Evolutionary conservation across 1,140 invertebrate species (phyloP), one percentile per base, ranked within the genome.

Genomic region (Trypoxylus dichotomus): DNA sequence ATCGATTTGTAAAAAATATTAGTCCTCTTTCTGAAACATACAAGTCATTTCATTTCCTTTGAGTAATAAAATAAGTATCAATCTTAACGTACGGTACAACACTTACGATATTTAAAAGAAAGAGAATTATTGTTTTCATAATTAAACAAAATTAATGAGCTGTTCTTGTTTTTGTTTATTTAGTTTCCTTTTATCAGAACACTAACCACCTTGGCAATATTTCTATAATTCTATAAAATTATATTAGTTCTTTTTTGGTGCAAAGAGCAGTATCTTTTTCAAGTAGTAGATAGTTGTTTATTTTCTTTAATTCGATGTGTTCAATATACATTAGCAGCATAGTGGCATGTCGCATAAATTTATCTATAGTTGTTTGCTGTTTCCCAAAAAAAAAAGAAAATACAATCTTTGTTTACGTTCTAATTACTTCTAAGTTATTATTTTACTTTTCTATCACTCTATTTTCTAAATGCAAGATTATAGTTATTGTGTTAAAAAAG

Each of bases 281-380:
- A 68, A 68, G 60, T 68, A 68, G 60, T 29, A 68, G n/a, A 27
- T 68, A 68, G 60, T 47, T 54, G 41, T 75, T 24, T 54, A 58
- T 15, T 42, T 75, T 75, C 25, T 75, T 75, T 75, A 41, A n/a
- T 74, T 74, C 73, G 73, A 74, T 75, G 41, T 74, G 29, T 74
- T 43, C 41, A 41, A 19, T 74, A 37, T 37, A 37, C 19, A 47
- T 24, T 43, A 43, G 74, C 15, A 54, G 74, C 47, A 74, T 81
- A 79, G 77, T 77, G 43, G 79, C 79, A 80, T 81, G 80, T 72
- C 78, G 77, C 77, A 79, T 81, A 63, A 74, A 6, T 74, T 74
- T 74, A 74, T 74, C 13, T 42, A 41, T 74, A 74, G 72, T 43
- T 74, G 41, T 74, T 74, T 41, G 37, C 72, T 74, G 41, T 41